Evolutionary conservation across 1,140 invertebrate species (phyloP).

Genomic region (Drosophila nasuta): DNA sequence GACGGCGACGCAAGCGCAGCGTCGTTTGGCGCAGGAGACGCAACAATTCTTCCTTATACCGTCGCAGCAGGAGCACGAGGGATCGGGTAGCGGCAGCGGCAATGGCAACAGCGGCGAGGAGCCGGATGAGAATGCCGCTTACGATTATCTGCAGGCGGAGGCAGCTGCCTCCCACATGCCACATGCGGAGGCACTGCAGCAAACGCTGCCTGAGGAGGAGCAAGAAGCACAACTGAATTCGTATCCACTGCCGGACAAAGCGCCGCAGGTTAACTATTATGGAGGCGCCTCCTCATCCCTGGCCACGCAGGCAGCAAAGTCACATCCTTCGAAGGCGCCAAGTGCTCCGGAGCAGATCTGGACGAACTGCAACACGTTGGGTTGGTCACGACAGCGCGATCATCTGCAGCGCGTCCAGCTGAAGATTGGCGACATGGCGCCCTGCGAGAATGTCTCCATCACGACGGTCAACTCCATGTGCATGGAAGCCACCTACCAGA

Average conservation of each 20-base stretch:
- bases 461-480: conserved; percentile 92
- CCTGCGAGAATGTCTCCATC: conserved; percentile 93
- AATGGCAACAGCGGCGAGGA: conserved; percentile 20
- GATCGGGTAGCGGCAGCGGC: conserved; percentile 14
- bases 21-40: conserved; percentile 69
- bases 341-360: conserved; percentile 68
- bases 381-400: conserved; percentile 93
- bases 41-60: conserved; percentile 81
- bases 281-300: conserved; percentile 18
- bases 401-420: conserved; percentile 92
- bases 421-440: conserved; percentile 90
- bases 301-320: conserved; percentile 21
- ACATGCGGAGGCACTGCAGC: conserved; percentile 71
- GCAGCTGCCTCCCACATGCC: conserved; percentile 73
- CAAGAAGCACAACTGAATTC: conserved; percentile 33
- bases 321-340: conserved; percentile 16
- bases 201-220: conserved; percentile 22
- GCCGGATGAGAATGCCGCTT: conserved; percentile 21
- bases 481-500: conserved; percentile 91
- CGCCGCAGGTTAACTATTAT: conserved; percentile 78
- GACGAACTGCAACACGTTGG: conserved; percentile 91
- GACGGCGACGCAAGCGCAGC: conserved; percentile 1
- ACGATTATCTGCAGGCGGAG: conserved; percentile 40
- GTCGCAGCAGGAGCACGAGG: conserved; percentile 54
- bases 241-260: conserved; percentile 74